Evolutionary conservation across 2,888 invertebrate genomes (phyloP), one percentile per base, ranked within the genome.

Genomic region (Dichetophora obliterata): DNA sequence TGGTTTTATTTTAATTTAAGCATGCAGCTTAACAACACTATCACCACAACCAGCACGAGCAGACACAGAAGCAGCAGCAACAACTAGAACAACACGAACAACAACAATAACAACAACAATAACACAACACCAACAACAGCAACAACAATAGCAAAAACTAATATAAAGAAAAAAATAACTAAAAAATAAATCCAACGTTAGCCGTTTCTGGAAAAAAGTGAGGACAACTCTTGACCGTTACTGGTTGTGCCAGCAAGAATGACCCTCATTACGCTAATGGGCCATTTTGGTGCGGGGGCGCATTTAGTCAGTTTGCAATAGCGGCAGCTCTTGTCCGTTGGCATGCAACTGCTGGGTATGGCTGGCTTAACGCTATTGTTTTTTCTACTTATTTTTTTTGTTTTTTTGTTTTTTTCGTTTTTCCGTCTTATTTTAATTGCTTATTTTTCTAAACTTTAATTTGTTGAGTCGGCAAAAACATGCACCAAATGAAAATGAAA

Each of bases 181-280:
- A n/a, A n/a, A 31, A 34, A 54, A 19, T 9, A 54, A 9, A 54
- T 19, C 5, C 54, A 54, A 9, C n/a, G 19, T 9, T 27, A 8
- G 24, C 22, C 34, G 31, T 5, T 4, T n/a, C 34, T 19, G 11
- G 19, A 31, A 19, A 65, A 57, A 69, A 72, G 52, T 69, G 75
- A 52, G 65, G 66, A 74, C 24, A 66, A 54, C 37, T 65, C 72
- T 59, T 73, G 72, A 61, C 72, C 72, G 63, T 73, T 73, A 27
- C 61, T 19, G 72, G 5, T 43, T 19, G 57, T 50, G 66, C 75
- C 74, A 68, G 72, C 59, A 70, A 78, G 75, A 74, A 77, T 78
- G 78, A 74, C 80, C 78, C 78, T 80, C 80, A 80, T 80, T 80
- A 80, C 78, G 77, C 75, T 77, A 78, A 80, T 80, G 78, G 79